A percentile compares a stretch with the other conserved stretches of the same genome.
phyloP scores from a whole-genome alignment of 2,797 vertebrate species.

The Lacerta bilineata region DNA sequence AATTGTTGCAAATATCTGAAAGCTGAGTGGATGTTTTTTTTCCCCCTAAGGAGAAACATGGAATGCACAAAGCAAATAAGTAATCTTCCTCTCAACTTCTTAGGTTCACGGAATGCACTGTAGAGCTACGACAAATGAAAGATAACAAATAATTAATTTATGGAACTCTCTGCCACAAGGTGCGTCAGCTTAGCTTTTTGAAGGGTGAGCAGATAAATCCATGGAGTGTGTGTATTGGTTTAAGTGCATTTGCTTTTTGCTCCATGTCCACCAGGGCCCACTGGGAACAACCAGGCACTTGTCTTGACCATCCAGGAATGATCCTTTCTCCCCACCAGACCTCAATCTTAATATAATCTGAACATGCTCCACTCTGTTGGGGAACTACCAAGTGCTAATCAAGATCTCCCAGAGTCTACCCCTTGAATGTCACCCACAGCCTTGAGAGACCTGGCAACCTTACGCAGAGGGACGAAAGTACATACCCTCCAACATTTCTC shows the following conservation, averaged over 20 bases:
- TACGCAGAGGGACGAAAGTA: too few species aligned
- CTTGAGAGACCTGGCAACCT: not conserved
- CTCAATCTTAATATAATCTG: too few species aligned
- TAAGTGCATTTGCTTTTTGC: not conserved
- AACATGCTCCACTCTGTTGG: too few species aligned
- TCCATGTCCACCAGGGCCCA: not conserved
- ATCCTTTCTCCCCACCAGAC: not conserved
- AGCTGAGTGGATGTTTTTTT: not conserved
- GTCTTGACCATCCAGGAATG: not conserved
- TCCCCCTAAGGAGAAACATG: not conserved
- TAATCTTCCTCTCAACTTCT: not conserved
- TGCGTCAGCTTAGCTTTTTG: not conserved
- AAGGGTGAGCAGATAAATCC: not conserved
- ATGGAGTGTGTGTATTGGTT: too few species aligned
- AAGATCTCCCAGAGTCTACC: not conserved
- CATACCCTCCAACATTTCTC: too few species aligned
- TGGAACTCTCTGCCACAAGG: not conserved
- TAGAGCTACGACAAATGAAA: not conserved
- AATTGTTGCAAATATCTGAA: not conserved
- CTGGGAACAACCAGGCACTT: not conserved
- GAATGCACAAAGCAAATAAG: not conserved
- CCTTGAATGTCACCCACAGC: not conserved
- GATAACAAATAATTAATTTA: not conserved
- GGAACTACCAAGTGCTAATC: not conserved
- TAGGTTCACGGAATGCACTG: not conserved